Percentiles rank a stretch among this genome's conserved stretches.
These are phyloP conservation scores for Dolichoris vasculosae DNA, from an alignment of 1,140 invertebrate species.

Conservation along the genomic window DNA sequence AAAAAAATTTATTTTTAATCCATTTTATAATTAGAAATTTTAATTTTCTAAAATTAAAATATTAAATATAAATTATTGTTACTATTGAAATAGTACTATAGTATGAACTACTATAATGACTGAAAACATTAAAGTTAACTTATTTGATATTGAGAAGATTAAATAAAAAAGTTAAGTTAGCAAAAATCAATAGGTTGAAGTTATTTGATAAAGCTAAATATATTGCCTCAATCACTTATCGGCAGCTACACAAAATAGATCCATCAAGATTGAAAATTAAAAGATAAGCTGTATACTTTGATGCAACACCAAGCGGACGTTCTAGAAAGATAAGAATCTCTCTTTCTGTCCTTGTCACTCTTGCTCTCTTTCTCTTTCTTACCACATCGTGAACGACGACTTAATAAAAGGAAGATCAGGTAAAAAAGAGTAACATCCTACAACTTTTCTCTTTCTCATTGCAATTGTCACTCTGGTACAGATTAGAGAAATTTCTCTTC, in stretches of 20 bases:
- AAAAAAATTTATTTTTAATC: no score
- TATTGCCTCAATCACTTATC: background rate
- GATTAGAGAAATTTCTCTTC: conserved; percentile 46
- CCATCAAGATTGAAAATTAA: conserved; percentile 30
- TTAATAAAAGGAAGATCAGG: conserved; percentile 13
- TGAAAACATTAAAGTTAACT: no score
- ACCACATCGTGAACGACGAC: conserved; percentile 6
- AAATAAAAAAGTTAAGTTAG: background rate
- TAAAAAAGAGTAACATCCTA: background rate
- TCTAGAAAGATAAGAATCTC: background rate
- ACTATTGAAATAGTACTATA: no score
- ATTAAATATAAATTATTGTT: no score
- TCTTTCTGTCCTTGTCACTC: background rate
- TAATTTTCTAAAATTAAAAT: no score
- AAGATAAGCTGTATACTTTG: background rate
- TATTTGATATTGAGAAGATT: no score
- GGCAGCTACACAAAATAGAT: conserved; percentile 24
- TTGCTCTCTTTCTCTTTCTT: background rate
- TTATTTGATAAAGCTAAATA: no score
- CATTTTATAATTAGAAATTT: no score
- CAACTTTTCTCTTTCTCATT: background rate
- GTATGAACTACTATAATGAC: no score
- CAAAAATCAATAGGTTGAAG: background rate
- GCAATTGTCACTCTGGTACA: conserved; percentile 56
- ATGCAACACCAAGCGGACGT: conserved; percentile 3